Evolutionary conservation across 2,797 vertebrate species (phyloP).

Genomic region (Neomorphus geoffroyi): DNA sequence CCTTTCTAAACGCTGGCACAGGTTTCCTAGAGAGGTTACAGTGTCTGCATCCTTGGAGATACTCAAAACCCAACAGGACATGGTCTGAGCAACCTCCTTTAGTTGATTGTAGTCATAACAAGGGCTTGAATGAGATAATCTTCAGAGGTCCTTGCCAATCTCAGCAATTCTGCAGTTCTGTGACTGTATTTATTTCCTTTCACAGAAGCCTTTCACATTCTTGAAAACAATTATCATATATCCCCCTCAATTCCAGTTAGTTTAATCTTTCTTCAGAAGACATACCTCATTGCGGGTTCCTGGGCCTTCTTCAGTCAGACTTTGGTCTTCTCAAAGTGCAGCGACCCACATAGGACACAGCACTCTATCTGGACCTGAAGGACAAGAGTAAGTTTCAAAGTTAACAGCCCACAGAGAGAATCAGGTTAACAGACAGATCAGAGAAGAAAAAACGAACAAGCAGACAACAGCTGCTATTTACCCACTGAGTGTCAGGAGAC

Average conservation of each 20-base stretch:
- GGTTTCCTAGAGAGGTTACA: not conserved
- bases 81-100: not conserved
- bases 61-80: not conserved
- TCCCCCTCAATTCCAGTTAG: not conserved
- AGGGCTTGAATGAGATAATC: not conserved
- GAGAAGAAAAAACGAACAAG: not conserved
- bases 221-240: not conserved
- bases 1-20: not conserved
- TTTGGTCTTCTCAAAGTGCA: not conserved
- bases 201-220: not conserved
- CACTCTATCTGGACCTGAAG: not conserved
- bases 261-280: not conserved
- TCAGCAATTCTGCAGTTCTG: not conserved
- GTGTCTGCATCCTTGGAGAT: not conserved
- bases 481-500: not conserved
- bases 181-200: not conserved
- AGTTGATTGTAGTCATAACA: accelerated
- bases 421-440: not conserved
- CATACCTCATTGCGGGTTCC: accelerated
- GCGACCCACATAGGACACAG: not conserved
- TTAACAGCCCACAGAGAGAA: not conserved
- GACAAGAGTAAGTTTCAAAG: not conserved
- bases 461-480: not conserved
- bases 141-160: not conserved
- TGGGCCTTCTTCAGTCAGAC: not conserved